These are phyloP conservation scores for Phaethon lepturus DNA, from an alignment of 2,113 vertebrate genomes.

Conservation along the genomic window DNA sequence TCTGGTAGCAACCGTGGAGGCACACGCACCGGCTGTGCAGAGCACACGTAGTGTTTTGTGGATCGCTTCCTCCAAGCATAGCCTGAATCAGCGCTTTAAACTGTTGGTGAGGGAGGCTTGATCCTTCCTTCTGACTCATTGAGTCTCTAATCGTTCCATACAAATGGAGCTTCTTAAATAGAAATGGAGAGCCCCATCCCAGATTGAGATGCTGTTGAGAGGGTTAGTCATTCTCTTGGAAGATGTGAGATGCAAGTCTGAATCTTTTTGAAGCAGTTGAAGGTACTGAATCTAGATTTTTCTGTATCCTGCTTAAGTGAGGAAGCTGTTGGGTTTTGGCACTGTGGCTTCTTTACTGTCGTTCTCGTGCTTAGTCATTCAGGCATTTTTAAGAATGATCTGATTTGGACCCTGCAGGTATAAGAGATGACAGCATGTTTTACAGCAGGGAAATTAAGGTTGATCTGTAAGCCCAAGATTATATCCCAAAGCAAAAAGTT, in stretches of 20 bases:
- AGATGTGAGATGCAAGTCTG: background rate
- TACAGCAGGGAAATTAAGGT: background rate
- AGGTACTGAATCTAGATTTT: background rate
- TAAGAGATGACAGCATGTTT: background rate
- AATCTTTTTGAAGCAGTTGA: background rate
- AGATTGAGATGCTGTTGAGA: background rate
- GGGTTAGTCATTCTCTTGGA: constrained; percentile 7
- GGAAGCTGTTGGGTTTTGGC: background rate
- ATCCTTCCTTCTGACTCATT: background rate
- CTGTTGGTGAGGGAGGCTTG: background rate
- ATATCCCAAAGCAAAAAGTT: background rate
- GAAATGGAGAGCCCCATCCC: background rate
- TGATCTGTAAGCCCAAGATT: background rate
- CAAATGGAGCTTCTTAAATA: background rate
- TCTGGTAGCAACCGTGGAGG: accelerated
- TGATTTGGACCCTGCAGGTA: background rate
- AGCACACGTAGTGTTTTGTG: accelerated
- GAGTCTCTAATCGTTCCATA: background rate
- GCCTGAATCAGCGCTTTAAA: background rate
- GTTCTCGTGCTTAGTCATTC: constrained; percentile 14
- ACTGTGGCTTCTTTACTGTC: background rate
- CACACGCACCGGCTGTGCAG: accelerated
- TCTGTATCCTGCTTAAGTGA: background rate
- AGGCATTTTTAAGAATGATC: background rate
- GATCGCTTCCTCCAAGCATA: background rate